These are phyloP conservation scores for Rotaria socialis DNA, from an alignment of 2,888 invertebrate genomes.

Conservation along the genomic window DNA sequence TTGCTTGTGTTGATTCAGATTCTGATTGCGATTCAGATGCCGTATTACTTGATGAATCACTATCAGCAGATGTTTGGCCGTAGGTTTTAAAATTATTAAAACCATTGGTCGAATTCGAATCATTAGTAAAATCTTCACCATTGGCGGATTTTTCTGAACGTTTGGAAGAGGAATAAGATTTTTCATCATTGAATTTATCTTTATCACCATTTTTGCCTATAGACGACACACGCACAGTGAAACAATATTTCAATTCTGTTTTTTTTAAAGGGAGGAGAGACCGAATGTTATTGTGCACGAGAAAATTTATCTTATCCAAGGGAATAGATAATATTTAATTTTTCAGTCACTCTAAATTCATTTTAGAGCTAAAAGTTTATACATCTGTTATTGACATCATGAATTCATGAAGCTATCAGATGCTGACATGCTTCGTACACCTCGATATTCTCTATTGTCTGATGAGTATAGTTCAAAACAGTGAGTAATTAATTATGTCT, in stretches of 20 bases:
- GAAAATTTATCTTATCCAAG: no score
- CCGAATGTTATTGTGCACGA: background rate
- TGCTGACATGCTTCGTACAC: no score
- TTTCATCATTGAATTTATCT: conserved; percentile 23
- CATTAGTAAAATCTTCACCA: background rate
- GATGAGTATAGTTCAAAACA: no score
- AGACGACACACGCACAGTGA: conserved; percentile 26
- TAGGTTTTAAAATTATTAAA: background rate
- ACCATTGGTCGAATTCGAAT: background rate
- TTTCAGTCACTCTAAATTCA: no score
- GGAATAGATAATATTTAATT: no score
- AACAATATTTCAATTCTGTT: background rate
- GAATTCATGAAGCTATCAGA: no score
- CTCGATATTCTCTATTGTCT: no score
- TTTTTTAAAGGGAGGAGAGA: background rate
- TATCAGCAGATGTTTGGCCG: background rate
- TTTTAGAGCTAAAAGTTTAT: no score
- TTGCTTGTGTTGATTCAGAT: conserved; percentile 29
- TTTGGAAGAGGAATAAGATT: background rate
- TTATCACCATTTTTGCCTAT: conserved; percentile 26
- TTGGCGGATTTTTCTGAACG: background rate
- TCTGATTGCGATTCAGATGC: conserved; percentile 35
- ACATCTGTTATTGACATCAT: no score
- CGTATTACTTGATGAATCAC: conserved; percentile 8
- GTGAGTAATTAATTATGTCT: no score